These are phyloP conservation scores for Crotalus helleri DNA, from an alignment of 2,113 vertebrate genomes.

Conservation along the genomic window DNA sequence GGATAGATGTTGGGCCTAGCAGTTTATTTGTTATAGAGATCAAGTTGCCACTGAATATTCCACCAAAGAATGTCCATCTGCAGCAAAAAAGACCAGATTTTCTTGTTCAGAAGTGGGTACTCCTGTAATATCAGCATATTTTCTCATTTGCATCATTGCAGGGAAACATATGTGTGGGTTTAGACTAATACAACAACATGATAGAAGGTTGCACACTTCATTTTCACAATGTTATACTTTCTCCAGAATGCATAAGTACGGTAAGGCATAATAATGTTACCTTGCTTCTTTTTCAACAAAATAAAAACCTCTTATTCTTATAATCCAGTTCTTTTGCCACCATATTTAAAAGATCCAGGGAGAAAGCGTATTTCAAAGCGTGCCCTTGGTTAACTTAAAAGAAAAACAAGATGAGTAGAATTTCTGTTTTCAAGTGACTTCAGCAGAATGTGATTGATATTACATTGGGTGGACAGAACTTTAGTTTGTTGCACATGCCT, in stretches of 20 bases:
- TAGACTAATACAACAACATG: not conserved
- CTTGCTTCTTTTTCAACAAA: slow-evolving; percentile 27
- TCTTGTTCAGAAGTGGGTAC: not conserved
- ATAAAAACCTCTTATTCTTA: slow-evolving; percentile 44
- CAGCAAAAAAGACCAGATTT: not conserved
- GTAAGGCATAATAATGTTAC: slow-evolving; percentile 19
- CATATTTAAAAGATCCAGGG: slow-evolving; percentile 24
- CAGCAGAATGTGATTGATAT: not conserved
- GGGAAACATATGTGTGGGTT: not conserved
- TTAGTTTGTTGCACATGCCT: slow-evolving; percentile 20
- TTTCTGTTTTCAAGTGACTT: slow-evolving; percentile 25
- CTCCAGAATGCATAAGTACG: not conserved
- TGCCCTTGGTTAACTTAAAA: not conserved
- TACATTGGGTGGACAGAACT: slow-evolving; percentile 3
- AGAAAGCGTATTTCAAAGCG: not conserved
- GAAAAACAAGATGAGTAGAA: slow-evolving; percentile 11
- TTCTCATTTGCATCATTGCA: not conserved
- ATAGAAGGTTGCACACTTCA: not conserved
- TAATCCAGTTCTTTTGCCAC: slow-evolving; percentile 40
- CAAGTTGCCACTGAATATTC: not conserved
- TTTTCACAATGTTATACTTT: not conserved
- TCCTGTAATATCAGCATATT: not conserved
- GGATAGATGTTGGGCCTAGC: not conserved
- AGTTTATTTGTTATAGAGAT: not conserved
- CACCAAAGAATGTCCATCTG: not conserved